Base-by-base conservation (phyloP, 2,888 invertebrate genomes). In the Drosophila ustulata region DNA sequence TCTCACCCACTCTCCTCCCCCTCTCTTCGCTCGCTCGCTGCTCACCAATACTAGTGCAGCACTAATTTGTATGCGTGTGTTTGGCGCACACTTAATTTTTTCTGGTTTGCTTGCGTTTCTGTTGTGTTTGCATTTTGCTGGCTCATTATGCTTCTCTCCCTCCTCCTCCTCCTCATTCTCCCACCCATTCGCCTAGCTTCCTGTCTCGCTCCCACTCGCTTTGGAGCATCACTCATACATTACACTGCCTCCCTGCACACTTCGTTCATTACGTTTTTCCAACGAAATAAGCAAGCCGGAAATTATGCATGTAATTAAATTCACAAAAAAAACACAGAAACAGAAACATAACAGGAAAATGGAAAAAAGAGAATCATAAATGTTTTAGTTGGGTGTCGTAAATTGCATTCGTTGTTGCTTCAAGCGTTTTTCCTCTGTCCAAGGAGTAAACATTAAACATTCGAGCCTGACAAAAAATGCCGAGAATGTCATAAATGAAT, bases 51-150 rank as follows among this genome's bases (percentile, higher is more conserved):
- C 69, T 51, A 56, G 37, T 46, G 43, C 61, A 71, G 25, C 52
- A 63, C 34, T 66, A 62, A 64, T 76, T 52, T 67, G 65, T 62
- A 39, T 67, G 66, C 57, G 66, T 43, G 58, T 66, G 61, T 63
- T 67, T 70, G 66, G 65, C 57, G 61, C 63, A 70, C 75, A 78
- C 71, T 79, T 84, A 71, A 88, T 75, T 85, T 82, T 79, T 88
- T 78, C 74, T 71, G 66, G 71, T 61, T 75, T 73, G 63, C 77
- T 67, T 80, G 79, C 79, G 51, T 75, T 76, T 78, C 71, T 74
- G 64, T 77, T 86, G 75, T 75, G 66, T 80, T 82, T 78, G 83
- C 78, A 80, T 82, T 85, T 88, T 80, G 80, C 78, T 84, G 88
- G 74, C 88, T 87, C 85, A 84, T 82, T 82, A 84, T 87, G 63